These are phyloP conservation scores for Mimachlamys varia DNA, from an alignment of 2,888 invertebrate genomes.

Conservation along the genomic window DNA sequence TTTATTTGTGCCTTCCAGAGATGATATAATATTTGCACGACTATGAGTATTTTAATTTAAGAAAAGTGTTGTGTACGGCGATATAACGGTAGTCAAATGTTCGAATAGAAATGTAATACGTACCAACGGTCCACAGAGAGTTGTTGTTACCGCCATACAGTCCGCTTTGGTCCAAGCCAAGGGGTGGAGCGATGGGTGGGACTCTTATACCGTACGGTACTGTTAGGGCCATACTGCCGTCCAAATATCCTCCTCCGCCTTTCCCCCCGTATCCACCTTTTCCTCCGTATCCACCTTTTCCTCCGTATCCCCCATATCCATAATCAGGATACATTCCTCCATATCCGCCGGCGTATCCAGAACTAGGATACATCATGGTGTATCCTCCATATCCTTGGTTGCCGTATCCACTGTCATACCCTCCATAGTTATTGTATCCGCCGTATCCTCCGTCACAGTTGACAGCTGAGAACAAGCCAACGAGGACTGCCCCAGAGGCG, in stretches of 20 bases:
- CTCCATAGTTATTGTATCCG: background rate
- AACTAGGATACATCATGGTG: too few species aligned
- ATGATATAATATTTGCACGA: too few species aligned
- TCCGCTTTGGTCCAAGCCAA: background rate
- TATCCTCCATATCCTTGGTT: background rate
- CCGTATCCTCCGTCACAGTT: background rate
- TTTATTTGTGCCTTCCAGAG: too few species aligned
- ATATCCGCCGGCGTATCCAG: background rate
- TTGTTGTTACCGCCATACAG: background rate
- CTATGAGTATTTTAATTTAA: too few species aligned
- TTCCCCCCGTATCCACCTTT: background rate
- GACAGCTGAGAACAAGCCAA: background rate
- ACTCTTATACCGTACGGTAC: background rate
- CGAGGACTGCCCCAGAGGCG: slow-evolving; percentile 14
- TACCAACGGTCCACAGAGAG: background rate
- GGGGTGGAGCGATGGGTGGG: background rate
- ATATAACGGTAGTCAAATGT: background rate
- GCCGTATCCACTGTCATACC: background rate
- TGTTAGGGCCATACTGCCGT: background rate
- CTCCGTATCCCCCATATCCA: background rate
- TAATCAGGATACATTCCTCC: background rate
- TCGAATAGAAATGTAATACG: background rate
- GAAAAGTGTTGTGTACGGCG: too few species aligned
- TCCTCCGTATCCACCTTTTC: background rate
- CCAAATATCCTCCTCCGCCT: background rate